Base-by-base conservation (phyloP, 1,140 invertebrate genomes). In the Drosophila bifasciata region DNA sequence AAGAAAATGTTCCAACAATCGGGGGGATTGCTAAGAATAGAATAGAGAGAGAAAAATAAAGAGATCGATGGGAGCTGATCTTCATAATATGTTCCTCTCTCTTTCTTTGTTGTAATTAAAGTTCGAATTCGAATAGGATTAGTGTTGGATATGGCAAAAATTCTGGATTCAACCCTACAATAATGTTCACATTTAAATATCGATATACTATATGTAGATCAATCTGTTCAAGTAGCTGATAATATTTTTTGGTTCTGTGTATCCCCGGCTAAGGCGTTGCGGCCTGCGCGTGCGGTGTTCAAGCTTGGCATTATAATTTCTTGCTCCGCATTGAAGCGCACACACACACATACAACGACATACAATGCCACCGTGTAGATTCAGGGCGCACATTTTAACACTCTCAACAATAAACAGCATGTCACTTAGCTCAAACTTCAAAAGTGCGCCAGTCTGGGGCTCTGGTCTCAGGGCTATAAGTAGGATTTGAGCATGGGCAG, bases 341-440 rank as follows among this genome's bases (percentile, higher is more conserved):
- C 68, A 17, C 75, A 74, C 57, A 36, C 36, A 36, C 51, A 44
- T n/a, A n/a, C n/a, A n/a, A n/a, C 46, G 15, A 21, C 16, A 8
- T 7, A n/a, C 55, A 41, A 51, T 5, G 50, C 32, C 17, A 50
- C 45, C 55, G 61, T 74, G 56, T 41, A 48, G 70, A 79, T 56
- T 50, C 72, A 49, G 72, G 72, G 72, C 72, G 72, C 72, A 76
- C 72, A 75, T 90, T 90, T 90, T 90, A 91, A 91, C 89, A 90
- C 89, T 88, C 89, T 91, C 89, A 89, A 90, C 89, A 90, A 90
- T 90, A 90, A 90, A 90, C 89, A 90, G 89, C 89, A 90, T 91
- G 89, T 90, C 89, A 90, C 89, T 90, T 90, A 90, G 89, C 85
- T 89, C 89, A 89, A 90, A 90, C 89, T 90, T 89, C 79, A 90